phyloP scores from a whole-genome alignment of 2,113 vertebrate genomes.

The Scomber colias region DNA sequence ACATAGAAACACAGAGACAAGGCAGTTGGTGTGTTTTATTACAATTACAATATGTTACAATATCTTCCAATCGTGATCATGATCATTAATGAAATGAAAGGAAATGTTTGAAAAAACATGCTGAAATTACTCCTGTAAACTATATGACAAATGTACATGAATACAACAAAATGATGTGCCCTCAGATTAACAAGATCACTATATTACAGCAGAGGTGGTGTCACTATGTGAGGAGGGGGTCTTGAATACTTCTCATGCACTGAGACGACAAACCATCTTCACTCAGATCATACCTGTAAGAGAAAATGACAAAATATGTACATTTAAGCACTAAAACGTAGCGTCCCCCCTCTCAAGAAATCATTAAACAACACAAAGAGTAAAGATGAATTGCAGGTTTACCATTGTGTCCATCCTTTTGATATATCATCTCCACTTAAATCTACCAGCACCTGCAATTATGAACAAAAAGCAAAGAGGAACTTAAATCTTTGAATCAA shows the following conservation, averaged over 20 bases:
- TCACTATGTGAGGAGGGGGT: conserved; percentile 57
- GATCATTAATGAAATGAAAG: conserved; percentile 20
- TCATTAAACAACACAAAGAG: background rate
- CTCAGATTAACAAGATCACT: conserved; percentile 36
- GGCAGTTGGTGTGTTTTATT: conserved; percentile 68
- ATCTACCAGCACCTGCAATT: conserved; percentile 89
- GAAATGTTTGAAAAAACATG: conserved; percentile 58
- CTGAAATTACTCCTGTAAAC: conserved; percentile 70
- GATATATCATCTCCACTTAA: conserved; percentile 92
- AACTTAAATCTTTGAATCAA: background rate
- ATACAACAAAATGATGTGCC: conserved; percentile 54
- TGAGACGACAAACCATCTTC: conserved; percentile 88
- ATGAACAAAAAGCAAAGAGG: background rate
- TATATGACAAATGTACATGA: conserved; percentile 43
- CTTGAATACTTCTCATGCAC: conserved; percentile 71
- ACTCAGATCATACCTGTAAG: conserved; percentile 92
- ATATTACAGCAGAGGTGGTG: conserved; percentile 54
- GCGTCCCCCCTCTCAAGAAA: background rate
- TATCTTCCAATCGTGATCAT: conserved; percentile 15
- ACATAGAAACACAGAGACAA: conserved; percentile 86
- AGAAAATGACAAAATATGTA: conserved; percentile 22
- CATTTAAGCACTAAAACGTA: background rate
- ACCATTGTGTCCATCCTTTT: conserved; percentile 97
- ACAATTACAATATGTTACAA: conserved; percentile 45
- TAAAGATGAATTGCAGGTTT: conserved; percentile 53